These are phyloP conservation scores for Leuciscus idus DNA, from an alignment of 2,113 vertebrate species.

Conservation along the genomic window DNA sequence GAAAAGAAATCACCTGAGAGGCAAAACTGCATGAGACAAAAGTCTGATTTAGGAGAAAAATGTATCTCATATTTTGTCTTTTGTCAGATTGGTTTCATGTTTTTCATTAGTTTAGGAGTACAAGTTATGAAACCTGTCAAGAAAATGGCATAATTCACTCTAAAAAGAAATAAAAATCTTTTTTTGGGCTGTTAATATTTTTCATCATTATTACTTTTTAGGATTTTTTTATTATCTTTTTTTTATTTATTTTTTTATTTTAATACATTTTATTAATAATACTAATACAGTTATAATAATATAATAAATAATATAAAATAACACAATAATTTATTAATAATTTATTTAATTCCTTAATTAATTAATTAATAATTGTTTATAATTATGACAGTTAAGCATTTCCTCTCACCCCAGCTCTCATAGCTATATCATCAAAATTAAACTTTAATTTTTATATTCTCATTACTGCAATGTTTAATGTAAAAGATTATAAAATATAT, in stretches of 20 bases:
- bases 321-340: too few species aligned
- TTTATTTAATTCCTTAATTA: too few species aligned
- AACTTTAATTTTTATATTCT: neutral
- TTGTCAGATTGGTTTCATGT: neutral
- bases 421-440: neutral
- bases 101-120: neutral
- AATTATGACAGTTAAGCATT: neutral
- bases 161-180: neutral
- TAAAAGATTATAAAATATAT: too few species aligned
- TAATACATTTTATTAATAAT: too few species aligned
- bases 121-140: neutral
- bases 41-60: neutral
- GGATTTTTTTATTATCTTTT: too few species aligned
- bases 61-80: neutral
- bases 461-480: neutral
- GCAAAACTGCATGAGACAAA: neutral
- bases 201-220: too few species aligned
- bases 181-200: neutral
- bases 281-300: too few species aligned
- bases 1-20: neutral
- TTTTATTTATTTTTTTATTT: neutral
- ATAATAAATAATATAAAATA: too few species aligned
- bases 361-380: neutral
- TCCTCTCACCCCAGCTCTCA: neutral
- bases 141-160: neutral